These are phyloP conservation scores for Liasis olivaceus DNA, from an alignment of 2,797 vertebrate species.

Conservation along the genomic window DNA sequence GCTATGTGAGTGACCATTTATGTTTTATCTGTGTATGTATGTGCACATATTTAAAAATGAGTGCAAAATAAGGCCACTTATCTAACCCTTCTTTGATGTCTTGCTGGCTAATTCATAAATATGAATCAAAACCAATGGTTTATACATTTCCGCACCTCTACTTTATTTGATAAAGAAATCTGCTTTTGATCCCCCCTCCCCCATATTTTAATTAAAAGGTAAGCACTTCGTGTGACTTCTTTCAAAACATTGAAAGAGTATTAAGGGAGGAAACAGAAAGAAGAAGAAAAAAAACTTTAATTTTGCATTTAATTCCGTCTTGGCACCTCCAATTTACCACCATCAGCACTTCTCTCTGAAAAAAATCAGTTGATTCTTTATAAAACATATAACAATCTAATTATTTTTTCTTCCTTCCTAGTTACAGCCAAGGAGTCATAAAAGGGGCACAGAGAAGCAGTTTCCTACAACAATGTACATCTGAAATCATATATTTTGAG, in stretches of 20 bases:
- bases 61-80: not conserved
- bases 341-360: fast-evolving
- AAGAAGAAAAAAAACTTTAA: not conserved
- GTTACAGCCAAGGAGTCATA: not conserved
- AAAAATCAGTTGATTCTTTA: not conserved
- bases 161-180: not conserved
- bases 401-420: not conserved
- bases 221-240: not conserved
- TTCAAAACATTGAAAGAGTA: not conserved
- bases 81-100: not conserved
- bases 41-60: not conserved
- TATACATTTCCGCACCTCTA: fast-evolving
- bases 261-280: not conserved
- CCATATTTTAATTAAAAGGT: not conserved
- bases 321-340: not conserved
- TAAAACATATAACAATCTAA: not conserved
- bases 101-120: not conserved
- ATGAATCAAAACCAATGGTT: not conserved
- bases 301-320: not conserved
- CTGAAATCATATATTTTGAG: not conserved
- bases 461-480: not conserved
- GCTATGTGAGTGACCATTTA: not conserved
- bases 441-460: not conserved
- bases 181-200: not conserved
- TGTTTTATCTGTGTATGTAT: not conserved